Percentiles rank a stretch among this genome's conserved stretches.
Conservation (phyloP, 2,113 vertebrate genomes). For the Cyrtonyx montezumae region DNA sequence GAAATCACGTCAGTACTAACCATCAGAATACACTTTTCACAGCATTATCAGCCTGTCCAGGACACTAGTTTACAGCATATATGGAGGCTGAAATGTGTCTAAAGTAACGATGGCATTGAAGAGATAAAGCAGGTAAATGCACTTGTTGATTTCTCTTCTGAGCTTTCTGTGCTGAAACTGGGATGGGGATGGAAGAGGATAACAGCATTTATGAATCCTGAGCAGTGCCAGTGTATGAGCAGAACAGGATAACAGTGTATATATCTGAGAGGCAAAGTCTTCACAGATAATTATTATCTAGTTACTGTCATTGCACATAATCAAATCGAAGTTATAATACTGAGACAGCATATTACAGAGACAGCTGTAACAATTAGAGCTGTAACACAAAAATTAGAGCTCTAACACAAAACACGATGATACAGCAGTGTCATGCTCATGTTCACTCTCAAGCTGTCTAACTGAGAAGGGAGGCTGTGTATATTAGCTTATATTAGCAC, state of each 20-base stretch:
- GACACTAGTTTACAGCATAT: neutral
- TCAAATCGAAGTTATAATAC: neutral
- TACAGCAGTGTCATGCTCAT: slow-evolving; percentile 15
- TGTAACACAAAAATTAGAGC: slow-evolving; percentile 19
- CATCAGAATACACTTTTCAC: neutral
- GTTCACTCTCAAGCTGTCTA: slow-evolving; percentile 39
- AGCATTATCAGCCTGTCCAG: neutral
- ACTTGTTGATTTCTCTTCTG: neutral
- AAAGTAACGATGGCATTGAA: neutral
- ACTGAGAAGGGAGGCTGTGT: slow-evolving; percentile 31
- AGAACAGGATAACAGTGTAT: neutral
- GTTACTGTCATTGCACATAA: neutral
- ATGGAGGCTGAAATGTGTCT: neutral
- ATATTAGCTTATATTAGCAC: slow-evolving; percentile 59
- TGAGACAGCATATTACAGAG: neutral
- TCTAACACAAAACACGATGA: neutral
- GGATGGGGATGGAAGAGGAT: neutral
- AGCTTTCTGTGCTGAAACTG: accelerated
- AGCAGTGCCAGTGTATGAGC: neutral
- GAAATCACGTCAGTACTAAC: neutral
- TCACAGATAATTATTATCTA: neutral
- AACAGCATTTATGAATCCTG: neutral
- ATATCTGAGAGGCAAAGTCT: neutral
- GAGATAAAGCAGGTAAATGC: neutral
- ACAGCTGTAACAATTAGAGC: slow-evolving; percentile 40